A percentile compares a stretch with the other conserved stretches of the same genome.
Evolutionary conservation across 2,797 vertebrate species (phyloP).

Genomic region (Netta rufina): DNA sequence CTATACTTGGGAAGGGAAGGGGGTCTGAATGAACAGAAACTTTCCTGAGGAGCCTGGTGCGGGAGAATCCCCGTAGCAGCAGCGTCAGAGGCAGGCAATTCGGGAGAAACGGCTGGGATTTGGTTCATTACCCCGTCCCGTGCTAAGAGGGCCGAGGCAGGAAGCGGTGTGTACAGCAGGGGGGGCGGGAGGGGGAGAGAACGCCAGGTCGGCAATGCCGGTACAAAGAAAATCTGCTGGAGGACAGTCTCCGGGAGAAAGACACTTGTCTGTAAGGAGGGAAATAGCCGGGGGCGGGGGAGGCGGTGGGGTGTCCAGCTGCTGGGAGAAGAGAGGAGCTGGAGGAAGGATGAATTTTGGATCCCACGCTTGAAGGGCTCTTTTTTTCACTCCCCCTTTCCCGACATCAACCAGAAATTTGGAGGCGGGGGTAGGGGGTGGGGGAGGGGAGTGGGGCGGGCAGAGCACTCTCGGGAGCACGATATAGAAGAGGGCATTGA

Average conservation of each 20-base stretch:
- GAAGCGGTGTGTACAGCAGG: neutral
- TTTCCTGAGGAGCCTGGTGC: slow-evolving; percentile 43
- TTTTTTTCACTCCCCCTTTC: neutral
- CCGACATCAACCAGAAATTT: neutral
- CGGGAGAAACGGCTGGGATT: neutral
- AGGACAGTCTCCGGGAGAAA: neutral
- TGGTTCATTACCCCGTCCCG: neutral
- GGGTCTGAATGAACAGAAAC: slow-evolving; percentile 56
- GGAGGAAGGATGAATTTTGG: neutral
- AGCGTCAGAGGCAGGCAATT: neutral
- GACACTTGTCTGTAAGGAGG: neutral
- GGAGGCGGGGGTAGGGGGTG: neutral
- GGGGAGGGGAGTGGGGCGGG: rapidly evolving
- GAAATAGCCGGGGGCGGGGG: neutral
- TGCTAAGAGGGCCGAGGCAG: neutral
- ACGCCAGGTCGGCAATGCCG: rapidly evolving
- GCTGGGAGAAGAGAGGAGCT: neutral
- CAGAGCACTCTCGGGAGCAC: neutral
- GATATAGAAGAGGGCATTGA: neutral
- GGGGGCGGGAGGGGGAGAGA: neutral
- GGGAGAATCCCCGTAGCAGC: slow-evolving; percentile 30
- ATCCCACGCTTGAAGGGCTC: neutral
- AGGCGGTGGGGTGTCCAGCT: neutral
- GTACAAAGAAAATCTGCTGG: neutral
- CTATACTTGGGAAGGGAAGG: neutral